Percentiles rank a stretch among this genome's conserved stretches.
phyloP scores from a whole-genome alignment of 1,140 invertebrate species.

The Drosophila ananassae region DNA sequence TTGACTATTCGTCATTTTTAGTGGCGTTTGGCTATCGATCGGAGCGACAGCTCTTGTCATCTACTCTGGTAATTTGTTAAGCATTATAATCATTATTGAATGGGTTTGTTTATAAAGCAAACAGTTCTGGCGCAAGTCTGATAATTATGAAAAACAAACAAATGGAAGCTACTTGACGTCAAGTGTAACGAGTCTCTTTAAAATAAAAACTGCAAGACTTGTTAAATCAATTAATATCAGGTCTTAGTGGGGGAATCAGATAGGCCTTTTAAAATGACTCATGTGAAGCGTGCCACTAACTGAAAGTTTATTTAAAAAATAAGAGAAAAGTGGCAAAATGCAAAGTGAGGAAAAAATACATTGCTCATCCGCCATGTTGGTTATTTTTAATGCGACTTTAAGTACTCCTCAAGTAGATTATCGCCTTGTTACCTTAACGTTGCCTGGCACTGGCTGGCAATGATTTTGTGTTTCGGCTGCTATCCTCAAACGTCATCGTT shows the following conservation, averaged over 20 bases:
- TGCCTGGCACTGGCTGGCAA: conserved; percentile 8
- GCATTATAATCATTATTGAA: conserved; percentile 46
- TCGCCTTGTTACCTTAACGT: conserved; percentile 1
- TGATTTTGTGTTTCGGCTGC: conserved; percentile 5
- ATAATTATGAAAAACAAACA: conserved; percentile 16
- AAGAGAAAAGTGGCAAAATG: background rate
- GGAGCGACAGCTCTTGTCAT: conserved; percentile 54
- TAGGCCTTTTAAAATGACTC: background rate
- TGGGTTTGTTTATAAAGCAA: conserved; percentile 24
- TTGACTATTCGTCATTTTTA: conserved; percentile 58
- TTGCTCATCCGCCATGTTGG: conserved; percentile 15
- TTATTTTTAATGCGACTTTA: conserved; percentile 8
- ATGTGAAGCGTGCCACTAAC: too few relatives aligned
- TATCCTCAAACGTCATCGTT: conserved; percentile 29
- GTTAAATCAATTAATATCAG: background rate
- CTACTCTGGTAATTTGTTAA: conserved; percentile 47
- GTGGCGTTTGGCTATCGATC: conserved; percentile 31
- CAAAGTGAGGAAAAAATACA: background rate
- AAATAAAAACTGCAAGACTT: conserved; percentile 1
- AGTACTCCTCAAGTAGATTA: conserved; percentile 9
- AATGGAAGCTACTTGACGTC: background rate
- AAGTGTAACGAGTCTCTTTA: conserved; percentile 13
- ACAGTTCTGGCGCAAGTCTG: background rate
- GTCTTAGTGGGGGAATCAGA: background rate
- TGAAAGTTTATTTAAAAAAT: background rate